Evolutionary conservation across 2,888 invertebrate species (phyloP), one percentile per base, ranked within the genome.

Genomic region (Tipula vernalis): DNA sequence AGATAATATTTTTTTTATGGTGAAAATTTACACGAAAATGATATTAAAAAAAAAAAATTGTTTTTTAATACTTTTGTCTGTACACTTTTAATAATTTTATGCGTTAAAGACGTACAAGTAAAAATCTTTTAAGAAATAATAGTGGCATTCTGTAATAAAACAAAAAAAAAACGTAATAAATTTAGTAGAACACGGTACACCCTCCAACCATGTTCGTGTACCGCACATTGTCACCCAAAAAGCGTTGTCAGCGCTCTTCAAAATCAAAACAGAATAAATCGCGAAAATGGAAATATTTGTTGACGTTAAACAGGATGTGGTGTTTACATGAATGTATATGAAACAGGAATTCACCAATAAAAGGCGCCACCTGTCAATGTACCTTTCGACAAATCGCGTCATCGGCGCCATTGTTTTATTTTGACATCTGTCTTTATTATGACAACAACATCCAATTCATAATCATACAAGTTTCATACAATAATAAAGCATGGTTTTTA

Each of bases 1-100:
- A 71, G 71, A 71, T 71, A 71, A 71, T 71, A 71, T 71, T 71
- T 71, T 57, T 71, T 71, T 71, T 71, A 71, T 71, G 71, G 71
- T 71, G 28, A 71, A 71, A 71, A 71, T 71, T 71, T 71, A 71
- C 71, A 71, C 71, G 71, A 71, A 71, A 71, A 71, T 12, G 71
- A 28, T 71, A 71, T 71, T 71, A 71, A 71, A 28, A 28, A 71
- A 28, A 28, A 28, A 28, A 28, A 28, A 51, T 5, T 71, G 28
- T 71, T 51, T 15, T 28, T 71, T 71, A 71, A 71, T 28, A 28
- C 28, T 28, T 28, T 15, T 15, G 51, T 57, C 51, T 57, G 51
- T 57, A 44, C 28, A 28, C 6, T 57, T 57, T 57, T 57, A 57
- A 57, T 15, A 71, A 28, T 71, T 28, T 71, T 71, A 28, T 28